Base-by-base conservation (phyloP, 92 coral and sea anemone genomes). In the Parazoanthus atlanticus region DNA sequence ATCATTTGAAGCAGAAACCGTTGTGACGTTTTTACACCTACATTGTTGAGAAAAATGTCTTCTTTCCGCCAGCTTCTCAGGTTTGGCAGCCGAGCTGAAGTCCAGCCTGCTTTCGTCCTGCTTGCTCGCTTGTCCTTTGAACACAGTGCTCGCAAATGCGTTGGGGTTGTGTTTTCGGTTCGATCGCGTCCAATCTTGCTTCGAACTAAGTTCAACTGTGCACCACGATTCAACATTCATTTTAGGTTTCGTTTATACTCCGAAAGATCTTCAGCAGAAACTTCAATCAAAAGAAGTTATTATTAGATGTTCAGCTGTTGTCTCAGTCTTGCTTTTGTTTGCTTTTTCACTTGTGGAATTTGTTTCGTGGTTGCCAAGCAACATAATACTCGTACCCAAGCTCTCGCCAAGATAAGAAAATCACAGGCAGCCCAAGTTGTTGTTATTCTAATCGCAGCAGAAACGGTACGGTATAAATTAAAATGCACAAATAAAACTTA, bases 181-280 rank as follows among this genome's bases (percentile, higher is more conserved):
- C n/a, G 98, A 87, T 85, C 99, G 93, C 32, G 94, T 84, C 98
- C 98, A 97, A 86, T 97, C 98, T 84, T 97, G 98, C 80, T 96
- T 95, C 77, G 99, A 94, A 81, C 90, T 91, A 29, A 93, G 90
- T 74, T 97, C 99, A 40, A 97, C 99, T 16, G 95, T 90, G 81
- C 99, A 97, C 99, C 99, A 97, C 5, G 99, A 97, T 83, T 97
- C 99, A n/a, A 96, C 83, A 85, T 97, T 95, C 99, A 97, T 97
- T 74, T 65, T 91, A 10, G 67, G 76, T 41, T 52, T 12, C 16
- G 26, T 26, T 49, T 19, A 12, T 19, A 3, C 36, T 25, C 38
- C 73, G 38, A 12, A 38, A 8, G 49, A 43, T 70, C 46, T 40
- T 70, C 78, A 29, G 41, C 61, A 6, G 21, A 54, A 19, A 56